A percentile compares a stretch with the other conserved stretches of the same genome.
phyloP scores from a whole-genome alignment of 2,888 invertebrate species.

The Nymphalis c-album region DNA sequence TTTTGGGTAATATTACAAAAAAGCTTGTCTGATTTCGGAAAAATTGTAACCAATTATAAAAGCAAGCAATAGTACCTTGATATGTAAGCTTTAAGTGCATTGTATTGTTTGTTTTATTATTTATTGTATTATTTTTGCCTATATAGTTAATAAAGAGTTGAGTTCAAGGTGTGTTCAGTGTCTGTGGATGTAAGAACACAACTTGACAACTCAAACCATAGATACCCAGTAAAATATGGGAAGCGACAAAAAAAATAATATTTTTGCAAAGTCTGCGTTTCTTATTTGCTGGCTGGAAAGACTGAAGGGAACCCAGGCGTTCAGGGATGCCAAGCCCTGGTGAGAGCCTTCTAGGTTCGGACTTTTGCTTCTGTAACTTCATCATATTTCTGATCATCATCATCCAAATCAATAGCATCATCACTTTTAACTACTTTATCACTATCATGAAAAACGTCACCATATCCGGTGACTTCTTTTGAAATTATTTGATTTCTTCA shows the following conservation, averaged over 20 bases:
- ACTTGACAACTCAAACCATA: constrained; percentile 47
- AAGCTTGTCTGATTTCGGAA: constrained; percentile 5
- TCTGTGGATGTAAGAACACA: constrained; percentile 44
- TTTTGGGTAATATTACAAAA: constrained; percentile 18
- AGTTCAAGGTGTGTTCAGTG: constrained; percentile 48
- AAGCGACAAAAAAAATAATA: constrained; percentile 68
- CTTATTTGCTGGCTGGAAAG: constrained; percentile 81
- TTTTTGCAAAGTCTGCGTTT: constrained; percentile 80
- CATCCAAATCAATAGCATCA: constrained; percentile 46
- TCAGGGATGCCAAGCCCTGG: constrained; percentile 82
- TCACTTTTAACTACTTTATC: constrained; percentile 38
- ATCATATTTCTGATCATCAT: constrained; percentile 58
- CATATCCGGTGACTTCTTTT: constrained; percentile 39
- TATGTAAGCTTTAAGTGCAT: constrained; percentile 57
- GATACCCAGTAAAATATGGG: constrained; percentile 56
- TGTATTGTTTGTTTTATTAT: constrained; percentile 43
- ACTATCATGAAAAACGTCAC: constrained; percentile 40
- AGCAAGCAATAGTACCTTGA: constrained; percentile 28
- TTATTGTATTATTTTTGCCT: constrained; percentile 36
- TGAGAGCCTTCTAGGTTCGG: constrained; percentile 82
- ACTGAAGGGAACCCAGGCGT: constrained; percentile 80
- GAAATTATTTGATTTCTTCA: constrained; percentile 41
- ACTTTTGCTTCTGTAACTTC: constrained; percentile 75
- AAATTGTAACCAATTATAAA: constrained; percentile 10
- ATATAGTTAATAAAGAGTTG: constrained; percentile 33